Evolutionary conservation across 1,140 invertebrate species (phyloP), one percentile per base, ranked within the genome.

Genomic region (Scaptomyza montana): DNA sequence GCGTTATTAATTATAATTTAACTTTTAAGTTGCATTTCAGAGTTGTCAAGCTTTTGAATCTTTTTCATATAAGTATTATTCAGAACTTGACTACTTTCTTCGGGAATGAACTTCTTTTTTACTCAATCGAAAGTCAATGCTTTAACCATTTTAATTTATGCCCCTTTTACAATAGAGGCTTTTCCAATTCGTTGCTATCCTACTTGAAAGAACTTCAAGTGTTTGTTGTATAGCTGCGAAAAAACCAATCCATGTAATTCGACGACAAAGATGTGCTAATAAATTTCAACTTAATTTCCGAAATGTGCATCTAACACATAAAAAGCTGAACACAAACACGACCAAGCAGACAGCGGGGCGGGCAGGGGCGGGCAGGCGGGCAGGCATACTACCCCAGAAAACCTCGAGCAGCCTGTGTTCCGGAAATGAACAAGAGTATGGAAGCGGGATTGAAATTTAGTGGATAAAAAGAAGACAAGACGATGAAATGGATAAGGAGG

Each of bases 211-310:
- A 13, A 33, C 43, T 54, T 59, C 33, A 53, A 80, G 39, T 41
- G 39, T 73, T 64, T 74, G 74, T 60, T 62, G 70, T 62, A 33
- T 28, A 66, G 73, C 72, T 75, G 75, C 65, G 80, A 79, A 79
- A 63, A 86, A 86, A 73, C 60, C 82, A 86, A 86, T 87, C 65
- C 82, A 74, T 69, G 75, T 74, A 74, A 69, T 70, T 70, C 81
- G 78, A 82, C 82, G 82, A 87, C 82, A 87, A 86, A 86, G 82
- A 86, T 82, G 82, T 86, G 82, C 82, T 86, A 86, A 86, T 86
- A 86, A 86, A 86, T 86, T 86, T 87, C 82, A 86, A 86, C 82
- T 86, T 86, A 86, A 86, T 86, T 86, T 86, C 82, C 82, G 82
- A 86, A 86, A 86, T 86, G 82, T 86, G 82, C 82, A 86, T 82